Conservation (phyloP, 2,113 vertebrate genomes). For the Turnix velox region DNA sequence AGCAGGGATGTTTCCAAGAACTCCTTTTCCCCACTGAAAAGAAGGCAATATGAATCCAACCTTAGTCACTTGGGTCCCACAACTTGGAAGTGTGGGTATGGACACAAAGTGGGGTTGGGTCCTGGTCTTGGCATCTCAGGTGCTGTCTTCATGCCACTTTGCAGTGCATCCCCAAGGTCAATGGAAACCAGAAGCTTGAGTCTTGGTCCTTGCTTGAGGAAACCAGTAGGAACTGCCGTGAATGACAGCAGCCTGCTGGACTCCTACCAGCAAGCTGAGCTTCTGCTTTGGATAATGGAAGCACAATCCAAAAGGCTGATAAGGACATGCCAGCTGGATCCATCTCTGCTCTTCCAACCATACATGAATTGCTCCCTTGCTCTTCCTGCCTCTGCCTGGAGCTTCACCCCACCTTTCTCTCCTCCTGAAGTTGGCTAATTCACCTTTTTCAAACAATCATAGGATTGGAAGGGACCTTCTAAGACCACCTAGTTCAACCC, state of each 20-base stretch:
- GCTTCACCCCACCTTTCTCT: background rate
- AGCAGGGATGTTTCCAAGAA: background rate
- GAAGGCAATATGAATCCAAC: too few relatives aligned
- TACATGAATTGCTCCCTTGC: too few relatives aligned
- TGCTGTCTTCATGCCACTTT: fast-evolving
- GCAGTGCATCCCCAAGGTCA: background rate
- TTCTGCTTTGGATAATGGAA: background rate
- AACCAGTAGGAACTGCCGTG: background rate
- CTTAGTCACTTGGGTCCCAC: too few relatives aligned
- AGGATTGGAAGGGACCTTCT: too few relatives aligned
- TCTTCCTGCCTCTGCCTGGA: background rate
- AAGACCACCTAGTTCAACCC: too few relatives aligned
- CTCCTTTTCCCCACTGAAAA: fast-evolving
- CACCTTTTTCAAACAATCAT: background rate
- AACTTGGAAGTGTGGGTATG: too few relatives aligned
- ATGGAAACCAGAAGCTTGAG: background rate
- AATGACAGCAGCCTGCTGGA: background rate
- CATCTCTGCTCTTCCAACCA: background rate
- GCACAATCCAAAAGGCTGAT: background rate
- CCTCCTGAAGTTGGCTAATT: background rate
- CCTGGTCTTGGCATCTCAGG: background rate
- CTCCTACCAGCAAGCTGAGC: background rate
- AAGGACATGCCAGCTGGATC: fast-evolving
- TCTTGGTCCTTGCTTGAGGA: background rate
- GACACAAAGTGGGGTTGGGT: background rate